Conservation (phyloP, 2,888 invertebrate genomes). For the Campoplex nolae region DNA sequence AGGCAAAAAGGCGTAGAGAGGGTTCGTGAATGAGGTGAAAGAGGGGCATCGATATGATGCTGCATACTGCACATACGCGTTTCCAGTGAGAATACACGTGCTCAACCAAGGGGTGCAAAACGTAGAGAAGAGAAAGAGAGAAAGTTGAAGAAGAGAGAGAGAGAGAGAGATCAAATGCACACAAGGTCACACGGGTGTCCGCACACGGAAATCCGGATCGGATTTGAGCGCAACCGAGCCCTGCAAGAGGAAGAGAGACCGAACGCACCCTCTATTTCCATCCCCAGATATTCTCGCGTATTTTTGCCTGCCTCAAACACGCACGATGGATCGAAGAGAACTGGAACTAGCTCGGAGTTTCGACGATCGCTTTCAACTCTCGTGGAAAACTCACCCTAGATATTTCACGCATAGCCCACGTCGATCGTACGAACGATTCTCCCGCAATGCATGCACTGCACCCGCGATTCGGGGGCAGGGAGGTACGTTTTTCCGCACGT, state of each 20-base stretch:
- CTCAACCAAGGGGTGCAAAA: constrained; percentile 33
- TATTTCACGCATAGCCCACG: constrained; percentile 54
- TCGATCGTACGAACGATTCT: constrained; percentile 39
- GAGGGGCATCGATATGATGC: constrained; percentile 77
- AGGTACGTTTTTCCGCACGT: constrained; percentile 64
- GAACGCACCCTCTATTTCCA: constrained; percentile 11
- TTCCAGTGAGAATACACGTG: constrained; percentile 76
- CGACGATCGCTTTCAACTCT: constrained; percentile 62
- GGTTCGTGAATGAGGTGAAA: constrained; percentile 36
- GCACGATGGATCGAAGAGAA: constrained; percentile 23
- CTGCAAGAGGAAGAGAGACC: constrained; percentile 35
- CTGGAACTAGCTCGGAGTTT: constrained; percentile 15
- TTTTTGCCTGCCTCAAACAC: constrained; percentile 53
- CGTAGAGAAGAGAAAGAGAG: constrained; percentile 13
- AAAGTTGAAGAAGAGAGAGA: constrained; percentile 58
- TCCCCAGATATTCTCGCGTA: constrained; percentile 44
- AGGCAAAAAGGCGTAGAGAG: constrained; percentile 29
- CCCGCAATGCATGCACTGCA: constrained; percentile 49
- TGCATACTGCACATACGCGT: constrained; percentile 80
- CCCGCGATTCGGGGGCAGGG: not conserved
- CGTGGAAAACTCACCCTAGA: constrained; percentile 58
- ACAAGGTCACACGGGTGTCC: constrained; percentile 81
- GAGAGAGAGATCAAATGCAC: constrained; percentile 74
- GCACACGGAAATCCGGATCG: constrained; percentile 82
- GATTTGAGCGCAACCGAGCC: constrained; percentile 67